These are phyloP conservation scores for Ferrisia virgata DNA, from an alignment of 2,888 invertebrate species.

Conservation along the genomic window DNA sequence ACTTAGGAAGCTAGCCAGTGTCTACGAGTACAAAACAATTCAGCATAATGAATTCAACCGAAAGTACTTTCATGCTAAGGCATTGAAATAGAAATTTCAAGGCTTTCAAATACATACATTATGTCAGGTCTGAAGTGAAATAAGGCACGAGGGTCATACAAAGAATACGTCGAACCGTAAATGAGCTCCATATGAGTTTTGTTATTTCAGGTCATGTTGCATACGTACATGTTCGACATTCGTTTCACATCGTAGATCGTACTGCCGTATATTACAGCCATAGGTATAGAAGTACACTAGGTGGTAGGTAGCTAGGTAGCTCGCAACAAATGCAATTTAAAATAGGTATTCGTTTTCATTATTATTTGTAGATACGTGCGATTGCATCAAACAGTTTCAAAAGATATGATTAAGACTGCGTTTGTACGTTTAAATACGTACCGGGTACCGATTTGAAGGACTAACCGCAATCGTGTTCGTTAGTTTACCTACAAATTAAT, in stretches of 20 bases:
- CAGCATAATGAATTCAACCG: not conserved
- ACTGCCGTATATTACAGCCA: too few relatives aligned
- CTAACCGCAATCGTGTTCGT: not conserved
- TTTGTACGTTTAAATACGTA: not conserved
- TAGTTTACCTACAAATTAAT: not conserved
- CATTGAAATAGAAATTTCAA: conserved; percentile 10
- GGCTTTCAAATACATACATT: conserved; percentile 8
- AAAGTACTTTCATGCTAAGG: not conserved
- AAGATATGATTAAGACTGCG: not conserved
- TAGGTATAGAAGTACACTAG: not conserved
- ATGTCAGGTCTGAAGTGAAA: not conserved
- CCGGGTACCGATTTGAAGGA: not conserved
- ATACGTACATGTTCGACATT: conserved; percentile 12
- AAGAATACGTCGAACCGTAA: not conserved
- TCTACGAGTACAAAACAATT: not conserved
- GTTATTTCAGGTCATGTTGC: not conserved
- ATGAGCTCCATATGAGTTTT: conserved; percentile 12
- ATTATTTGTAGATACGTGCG: not conserved
- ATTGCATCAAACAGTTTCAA: not conserved
- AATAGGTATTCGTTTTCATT: not conserved
- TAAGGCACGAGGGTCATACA: not conserved
- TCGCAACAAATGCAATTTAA: not conserved
- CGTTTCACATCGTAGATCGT: not conserved
- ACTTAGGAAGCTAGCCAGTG: too few relatives aligned
- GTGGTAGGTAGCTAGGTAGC: not conserved